Percentiles rank a stretch among this genome's conserved stretches.
These are phyloP conservation scores for Hetaerina titia DNA, from an alignment of 2,888 invertebrate species.

Conservation along the genomic window DNA sequence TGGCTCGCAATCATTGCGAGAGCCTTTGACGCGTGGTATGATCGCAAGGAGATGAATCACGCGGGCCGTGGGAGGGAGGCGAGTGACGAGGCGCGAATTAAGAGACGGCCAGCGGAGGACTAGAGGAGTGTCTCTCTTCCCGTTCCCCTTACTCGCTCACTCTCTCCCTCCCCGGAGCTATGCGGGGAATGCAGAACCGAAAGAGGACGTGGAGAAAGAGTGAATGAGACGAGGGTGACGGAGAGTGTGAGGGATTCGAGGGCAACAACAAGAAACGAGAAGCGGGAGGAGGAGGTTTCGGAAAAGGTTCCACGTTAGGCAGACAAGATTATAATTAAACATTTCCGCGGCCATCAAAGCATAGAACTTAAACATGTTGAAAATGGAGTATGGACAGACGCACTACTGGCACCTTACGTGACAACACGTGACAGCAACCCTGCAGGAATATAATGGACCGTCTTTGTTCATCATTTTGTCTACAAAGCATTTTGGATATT, in stretches of 20 bases:
- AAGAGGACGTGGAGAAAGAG: neutral
- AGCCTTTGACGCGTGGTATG: neutral
- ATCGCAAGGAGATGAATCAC: neutral
- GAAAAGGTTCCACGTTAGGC: neutral
- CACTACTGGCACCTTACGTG: no score
- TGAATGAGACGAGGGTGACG: neutral
- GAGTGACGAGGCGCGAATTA: neutral
- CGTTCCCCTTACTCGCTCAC: neutral
- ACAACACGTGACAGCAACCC: no score
- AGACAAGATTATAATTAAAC: no score
- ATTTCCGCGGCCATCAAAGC: no score
- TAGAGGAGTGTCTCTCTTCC: neutral
- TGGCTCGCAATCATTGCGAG: neutral
- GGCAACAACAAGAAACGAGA: neutral
- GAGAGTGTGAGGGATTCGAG: neutral
- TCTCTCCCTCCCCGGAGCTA: slow-evolving; percentile 2
- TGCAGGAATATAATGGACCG: no score
- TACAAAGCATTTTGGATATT: no score
- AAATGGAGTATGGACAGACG: no score
- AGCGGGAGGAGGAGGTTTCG: neutral
- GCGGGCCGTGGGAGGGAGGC: neutral
- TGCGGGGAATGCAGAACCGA: neutral
- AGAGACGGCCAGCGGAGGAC: neutral
- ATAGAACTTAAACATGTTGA: no score
- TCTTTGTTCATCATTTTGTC: no score